phyloP scores from a whole-genome alignment of 2,797 vertebrate genomes.

The Eleutherodactylus coqui region DNA sequence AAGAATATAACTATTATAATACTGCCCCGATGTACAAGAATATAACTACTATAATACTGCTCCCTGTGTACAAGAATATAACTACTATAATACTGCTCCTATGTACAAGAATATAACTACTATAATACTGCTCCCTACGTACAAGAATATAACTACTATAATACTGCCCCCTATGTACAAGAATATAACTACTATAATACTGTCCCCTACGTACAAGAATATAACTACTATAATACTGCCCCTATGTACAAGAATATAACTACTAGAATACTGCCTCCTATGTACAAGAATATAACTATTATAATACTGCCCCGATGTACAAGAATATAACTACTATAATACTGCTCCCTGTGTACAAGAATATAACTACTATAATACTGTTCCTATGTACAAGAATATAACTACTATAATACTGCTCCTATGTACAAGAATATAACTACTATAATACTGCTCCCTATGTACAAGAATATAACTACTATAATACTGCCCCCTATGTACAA shows the following conservation, averaged over 20 bases:
- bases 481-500: neutral
- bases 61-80: neutral
- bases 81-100: neutral
- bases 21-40: neutral
- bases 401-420: conserved; percentile 4
- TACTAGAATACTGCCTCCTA: neutral
- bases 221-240: neutral
- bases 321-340: neutral
- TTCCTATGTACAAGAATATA: neutral
- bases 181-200: neutral
- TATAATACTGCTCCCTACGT: neutral
- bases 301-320: neutral
- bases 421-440: neutral
- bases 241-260: neutral
- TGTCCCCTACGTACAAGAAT: neutral
- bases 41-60: neutral
- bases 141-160: too few species aligned
- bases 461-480: conserved; percentile 4
- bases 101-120: neutral
- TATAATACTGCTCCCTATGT: neutral
- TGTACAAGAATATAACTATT: neutral
- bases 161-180: too few species aligned
- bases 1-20: neutral
- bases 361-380: neutral
- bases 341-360: neutral